Percentiles rank a stretch among this genome's conserved stretches.
Evolutionary conservation across 2,888 invertebrate species (phyloP).

Genomic region (Thera obeliscata): DNA sequence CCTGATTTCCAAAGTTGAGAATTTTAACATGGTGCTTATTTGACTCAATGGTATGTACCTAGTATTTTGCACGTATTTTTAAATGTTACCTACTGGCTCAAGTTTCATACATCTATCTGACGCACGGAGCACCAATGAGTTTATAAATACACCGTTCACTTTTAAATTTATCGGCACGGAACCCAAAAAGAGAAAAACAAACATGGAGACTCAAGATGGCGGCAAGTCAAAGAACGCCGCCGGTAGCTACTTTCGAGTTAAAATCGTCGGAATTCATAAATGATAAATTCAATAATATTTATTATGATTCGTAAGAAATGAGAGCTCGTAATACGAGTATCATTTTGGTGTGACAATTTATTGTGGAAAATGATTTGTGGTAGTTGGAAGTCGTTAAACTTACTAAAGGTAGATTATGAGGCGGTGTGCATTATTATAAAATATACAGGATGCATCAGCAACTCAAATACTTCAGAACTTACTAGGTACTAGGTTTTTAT

Average conservation of each 20-base stretch:
- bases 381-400: constrained; percentile 11
- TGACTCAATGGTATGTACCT: neutral
- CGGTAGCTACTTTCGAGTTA: constrained; percentile 70
- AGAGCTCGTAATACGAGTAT: constrained; percentile 57
- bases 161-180: constrained; percentile 44
- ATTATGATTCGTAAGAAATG: constrained; percentile 62
- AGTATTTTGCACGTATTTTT: neutral
- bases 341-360: constrained; percentile 55
- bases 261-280: constrained; percentile 74
- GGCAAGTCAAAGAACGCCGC: constrained; percentile 72
- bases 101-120: neutral
- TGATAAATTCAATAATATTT: constrained; percentile 83
- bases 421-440: neutral
- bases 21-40: too few relatives aligned
- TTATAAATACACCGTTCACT: constrained; percentile 19
- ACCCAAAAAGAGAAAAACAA: constrained; percentile 71
- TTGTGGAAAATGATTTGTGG: constrained; percentile 26
- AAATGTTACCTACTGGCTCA: neutral
- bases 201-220: constrained; percentile 77
- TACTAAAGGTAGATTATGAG: constrained; percentile 13
- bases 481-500: neutral
- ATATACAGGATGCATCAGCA: neutral
- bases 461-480: neutral
- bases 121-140: constrained; percentile 10
- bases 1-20: too few relatives aligned